Evolutionary conservation across 2,113 vertebrate species (phyloP).

Genomic region (Mohoua ochrocephala): DNA sequence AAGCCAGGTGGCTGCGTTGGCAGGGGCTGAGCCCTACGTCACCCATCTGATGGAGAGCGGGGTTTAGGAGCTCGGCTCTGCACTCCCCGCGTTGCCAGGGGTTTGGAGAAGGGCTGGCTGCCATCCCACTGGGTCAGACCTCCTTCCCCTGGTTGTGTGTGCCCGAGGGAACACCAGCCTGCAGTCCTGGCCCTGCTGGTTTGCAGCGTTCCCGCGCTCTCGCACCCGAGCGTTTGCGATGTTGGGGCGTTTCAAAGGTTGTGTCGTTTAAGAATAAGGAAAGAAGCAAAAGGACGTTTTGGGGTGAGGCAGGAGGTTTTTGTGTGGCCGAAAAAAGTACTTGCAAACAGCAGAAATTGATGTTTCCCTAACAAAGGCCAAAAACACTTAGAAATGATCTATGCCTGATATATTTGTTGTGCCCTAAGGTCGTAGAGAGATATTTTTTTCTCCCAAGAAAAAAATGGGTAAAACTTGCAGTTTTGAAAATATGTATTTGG

Average conservation of each 20-base stretch:
- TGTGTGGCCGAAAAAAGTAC: not conserved
- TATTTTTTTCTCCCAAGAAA: not conserved
- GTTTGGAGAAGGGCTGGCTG: not conserved
- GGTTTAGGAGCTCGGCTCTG: not conserved
- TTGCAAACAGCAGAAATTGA: conserved; percentile 30
- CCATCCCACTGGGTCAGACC: not conserved
- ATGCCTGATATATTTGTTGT: conserved; percentile 10
- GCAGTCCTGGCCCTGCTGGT: not conserved
- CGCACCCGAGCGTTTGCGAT: not conserved
- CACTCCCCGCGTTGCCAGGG: not conserved
- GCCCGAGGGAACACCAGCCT: not conserved
- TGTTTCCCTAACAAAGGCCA: conserved; percentile 47
- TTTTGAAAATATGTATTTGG: conserved; percentile 68
- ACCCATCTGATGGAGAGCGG: not conserved
- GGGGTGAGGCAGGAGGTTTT: not conserved
- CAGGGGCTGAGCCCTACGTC: not conserved
- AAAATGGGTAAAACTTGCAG: conserved; percentile 31
- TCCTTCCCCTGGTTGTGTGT: not conserved
- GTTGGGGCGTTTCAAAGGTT: not conserved
- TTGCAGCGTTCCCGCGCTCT: not conserved
- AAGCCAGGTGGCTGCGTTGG: conserved; percentile 1
- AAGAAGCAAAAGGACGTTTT: not conserved
- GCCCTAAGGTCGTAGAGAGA: conserved; percentile 12
- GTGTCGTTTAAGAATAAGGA: not conserved
- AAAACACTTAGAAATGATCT: conserved; percentile 55